These are phyloP conservation scores for Torymus aiolomorphi DNA, from an alignment of 2,888 invertebrate species.

Conservation along the genomic window DNA sequence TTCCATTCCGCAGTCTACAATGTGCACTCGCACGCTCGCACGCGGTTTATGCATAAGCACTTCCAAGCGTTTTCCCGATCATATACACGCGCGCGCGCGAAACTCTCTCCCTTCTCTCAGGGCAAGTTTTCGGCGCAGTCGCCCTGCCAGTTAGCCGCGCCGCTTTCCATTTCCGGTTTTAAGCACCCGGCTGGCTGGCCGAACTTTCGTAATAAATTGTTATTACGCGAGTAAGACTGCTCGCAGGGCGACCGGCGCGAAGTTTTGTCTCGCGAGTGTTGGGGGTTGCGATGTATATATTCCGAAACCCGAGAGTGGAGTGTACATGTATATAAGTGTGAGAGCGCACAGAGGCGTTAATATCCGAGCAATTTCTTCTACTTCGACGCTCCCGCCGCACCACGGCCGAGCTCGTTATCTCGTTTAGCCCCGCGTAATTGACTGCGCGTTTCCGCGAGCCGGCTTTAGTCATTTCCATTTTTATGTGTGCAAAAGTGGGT, in stretches of 20 bases:
- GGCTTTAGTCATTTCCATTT: not conserved
- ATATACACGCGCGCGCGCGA: not conserved
- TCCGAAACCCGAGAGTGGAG: constrained; percentile 13
- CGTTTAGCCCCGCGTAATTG: constrained; percentile 18
- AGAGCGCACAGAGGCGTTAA: not conserved
- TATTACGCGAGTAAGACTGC: constrained; percentile 49
- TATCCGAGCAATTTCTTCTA: constrained; percentile 26
- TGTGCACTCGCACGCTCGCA: too few relatives aligned
- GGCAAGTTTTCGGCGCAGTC: constrained; percentile 5
- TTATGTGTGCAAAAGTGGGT: not conserved
- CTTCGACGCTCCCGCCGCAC: constrained; percentile 20
- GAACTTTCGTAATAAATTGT: constrained; percentile 55
- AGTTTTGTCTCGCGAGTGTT: constrained; percentile 50
- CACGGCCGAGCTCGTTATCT: constrained; percentile 12
- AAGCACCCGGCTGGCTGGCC: too few relatives aligned
- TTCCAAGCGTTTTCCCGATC: too few relatives aligned
- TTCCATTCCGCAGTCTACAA: too few relatives aligned
- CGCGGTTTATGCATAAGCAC: too few relatives aligned
- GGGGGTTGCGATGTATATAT: constrained; percentile 28
- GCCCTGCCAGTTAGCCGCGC: not conserved
- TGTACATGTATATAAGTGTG: not conserved
- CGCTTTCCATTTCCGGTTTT: constrained; percentile 37
- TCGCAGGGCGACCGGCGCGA: too few relatives aligned
- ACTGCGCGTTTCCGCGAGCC: not conserved
- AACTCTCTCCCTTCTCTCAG: too few relatives aligned